A percentile compares a stretch with the other conserved stretches of the same genome.
Evolutionary conservation across 2,797 vertebrate species (phyloP).

Genomic region (Galago senegalensis): DNA sequence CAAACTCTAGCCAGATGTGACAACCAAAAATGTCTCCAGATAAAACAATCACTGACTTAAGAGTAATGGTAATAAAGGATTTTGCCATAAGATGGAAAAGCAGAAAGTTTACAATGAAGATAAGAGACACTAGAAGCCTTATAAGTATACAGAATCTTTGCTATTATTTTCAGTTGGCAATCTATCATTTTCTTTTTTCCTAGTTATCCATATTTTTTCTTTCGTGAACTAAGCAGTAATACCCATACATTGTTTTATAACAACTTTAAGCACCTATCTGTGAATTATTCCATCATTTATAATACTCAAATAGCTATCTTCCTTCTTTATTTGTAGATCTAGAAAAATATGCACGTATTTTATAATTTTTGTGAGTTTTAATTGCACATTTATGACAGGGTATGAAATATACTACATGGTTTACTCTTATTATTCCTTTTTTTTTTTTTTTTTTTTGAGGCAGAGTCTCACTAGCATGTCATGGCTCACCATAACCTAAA

Average conservation of each 20-base stretch:
- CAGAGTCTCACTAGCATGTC: no score
- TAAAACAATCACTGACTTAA: neutral
- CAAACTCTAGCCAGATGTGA: neutral
- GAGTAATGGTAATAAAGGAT: neutral
- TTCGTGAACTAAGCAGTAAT: neutral
- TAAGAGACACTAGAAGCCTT: neutral
- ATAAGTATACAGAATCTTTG: neutral
- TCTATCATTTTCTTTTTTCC: neutral
- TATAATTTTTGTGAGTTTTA: neutral
- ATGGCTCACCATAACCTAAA: no score
- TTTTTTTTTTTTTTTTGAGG: no score
- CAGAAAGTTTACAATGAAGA: neutral
- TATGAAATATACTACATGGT: neutral
- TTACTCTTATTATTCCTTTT: neutral
- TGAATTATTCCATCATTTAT: neutral
- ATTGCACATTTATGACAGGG: neutral
- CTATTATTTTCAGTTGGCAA: neutral
- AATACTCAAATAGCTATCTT: neutral
- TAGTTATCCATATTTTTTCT: neutral
- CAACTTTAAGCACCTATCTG: neutral
- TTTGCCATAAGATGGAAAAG: neutral
- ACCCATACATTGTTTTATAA: neutral
- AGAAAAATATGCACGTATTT: neutral
- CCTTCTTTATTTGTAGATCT: neutral
- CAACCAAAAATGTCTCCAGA: neutral